phyloP scores from a whole-genome alignment of 2,113 vertebrate species.

The Podocnemis expansa region DNA sequence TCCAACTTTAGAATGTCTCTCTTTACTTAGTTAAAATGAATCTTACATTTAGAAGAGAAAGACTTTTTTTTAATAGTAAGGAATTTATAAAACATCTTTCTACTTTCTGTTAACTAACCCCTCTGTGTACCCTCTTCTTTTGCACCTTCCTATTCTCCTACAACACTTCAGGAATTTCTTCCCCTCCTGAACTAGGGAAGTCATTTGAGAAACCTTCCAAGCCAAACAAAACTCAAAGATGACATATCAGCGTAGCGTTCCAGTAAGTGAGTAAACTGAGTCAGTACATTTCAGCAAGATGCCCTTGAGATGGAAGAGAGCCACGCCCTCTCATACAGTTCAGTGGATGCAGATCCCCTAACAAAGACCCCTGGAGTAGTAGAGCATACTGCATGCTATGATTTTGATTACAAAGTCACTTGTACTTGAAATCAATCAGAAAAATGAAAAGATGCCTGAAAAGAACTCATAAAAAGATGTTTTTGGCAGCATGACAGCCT shows the following conservation, averaged over 20 bases:
- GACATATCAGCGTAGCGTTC: background rate
- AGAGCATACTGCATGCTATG: background rate
- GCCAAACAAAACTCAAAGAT: background rate
- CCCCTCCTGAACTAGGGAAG: background rate
- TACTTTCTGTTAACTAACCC: background rate
- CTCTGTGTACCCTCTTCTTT: background rate
- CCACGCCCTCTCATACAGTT: background rate
- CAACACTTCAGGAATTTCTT: background rate
- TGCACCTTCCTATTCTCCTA: background rate
- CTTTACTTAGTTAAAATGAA: background rate
- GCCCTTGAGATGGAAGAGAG: background rate
- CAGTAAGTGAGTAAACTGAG: background rate
- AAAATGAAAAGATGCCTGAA: constrained; percentile 33
- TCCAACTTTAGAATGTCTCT: background rate
- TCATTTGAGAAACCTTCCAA: background rate
- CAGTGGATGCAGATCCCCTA: background rate
- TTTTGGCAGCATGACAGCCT: constrained; percentile 57
- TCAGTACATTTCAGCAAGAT: background rate
- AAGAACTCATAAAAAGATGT: constrained; percentile 41
- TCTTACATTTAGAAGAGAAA: background rate
- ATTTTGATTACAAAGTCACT: background rate
- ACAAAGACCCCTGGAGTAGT: background rate
- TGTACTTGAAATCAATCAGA: background rate
- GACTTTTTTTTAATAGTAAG: background rate
- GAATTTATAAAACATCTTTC: background rate